phyloP scores from a whole-genome alignment of 2,113 vertebrate species.

The Sapayoa aenigma region DNA sequence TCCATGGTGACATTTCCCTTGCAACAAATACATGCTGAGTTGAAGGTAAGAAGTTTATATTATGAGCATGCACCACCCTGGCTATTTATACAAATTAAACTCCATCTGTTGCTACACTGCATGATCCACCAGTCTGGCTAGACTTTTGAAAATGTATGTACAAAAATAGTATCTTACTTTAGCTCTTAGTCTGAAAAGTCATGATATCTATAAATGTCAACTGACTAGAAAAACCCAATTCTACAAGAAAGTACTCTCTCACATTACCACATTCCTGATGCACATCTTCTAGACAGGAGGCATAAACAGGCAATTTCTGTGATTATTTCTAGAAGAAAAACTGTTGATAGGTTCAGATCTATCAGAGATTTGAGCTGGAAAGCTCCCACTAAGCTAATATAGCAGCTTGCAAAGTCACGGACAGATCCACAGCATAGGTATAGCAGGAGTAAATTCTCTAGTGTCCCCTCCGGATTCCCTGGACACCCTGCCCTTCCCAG shows the following conservation, averaged over 20 bases:
- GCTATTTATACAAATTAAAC: conserved; percentile 8
- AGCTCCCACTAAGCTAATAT: neutral
- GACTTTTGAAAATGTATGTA: neutral
- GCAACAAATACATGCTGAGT: neutral
- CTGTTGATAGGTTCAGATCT: neutral
- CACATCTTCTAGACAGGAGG: neutral
- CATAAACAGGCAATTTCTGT: neutral
- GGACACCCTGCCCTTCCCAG: neutral
- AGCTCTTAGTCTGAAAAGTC: neutral
- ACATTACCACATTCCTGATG: neutral
- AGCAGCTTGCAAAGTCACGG: neutral
- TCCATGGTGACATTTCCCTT: neutral
- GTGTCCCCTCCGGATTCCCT: neutral
- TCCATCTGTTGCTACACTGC: conserved; percentile 15
- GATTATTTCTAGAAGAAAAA: neutral
- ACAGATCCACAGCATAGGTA: neutral
- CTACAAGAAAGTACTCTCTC: neutral
- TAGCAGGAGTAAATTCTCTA: neutral
- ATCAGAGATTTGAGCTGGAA: neutral
- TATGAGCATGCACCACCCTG: neutral
- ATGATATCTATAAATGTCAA: neutral
- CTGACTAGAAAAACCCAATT: neutral
- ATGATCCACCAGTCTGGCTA: neutral
- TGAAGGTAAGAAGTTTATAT: neutral
- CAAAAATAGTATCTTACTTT: neutral